Conservation (phyloP, 1,140 invertebrate species). For the Trachymyrmex septentrionalis region DNA sequence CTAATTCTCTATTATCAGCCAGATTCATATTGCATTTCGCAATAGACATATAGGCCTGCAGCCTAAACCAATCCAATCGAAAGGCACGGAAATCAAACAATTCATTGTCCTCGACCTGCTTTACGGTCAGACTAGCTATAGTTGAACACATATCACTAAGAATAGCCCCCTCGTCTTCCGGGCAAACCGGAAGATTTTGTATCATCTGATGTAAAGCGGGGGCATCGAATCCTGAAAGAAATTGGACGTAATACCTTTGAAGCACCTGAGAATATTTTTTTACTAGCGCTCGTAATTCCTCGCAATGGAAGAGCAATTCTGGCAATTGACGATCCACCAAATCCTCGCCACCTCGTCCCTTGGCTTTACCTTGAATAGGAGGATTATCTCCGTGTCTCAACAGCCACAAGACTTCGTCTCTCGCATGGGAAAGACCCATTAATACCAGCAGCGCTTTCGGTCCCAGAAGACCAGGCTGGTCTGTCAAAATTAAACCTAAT, state of each 20-base stretch:
- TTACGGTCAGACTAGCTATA: constrained; percentile 95
- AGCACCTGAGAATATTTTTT: constrained; percentile 98
- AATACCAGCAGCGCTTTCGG: constrained; percentile 99
- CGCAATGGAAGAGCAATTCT: constrained; percentile 99
- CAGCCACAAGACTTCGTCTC: constrained; percentile 99
- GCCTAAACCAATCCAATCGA: constrained; percentile 98
- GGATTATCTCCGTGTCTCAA: constrained; percentile 98
- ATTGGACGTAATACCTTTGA: constrained; percentile 99
- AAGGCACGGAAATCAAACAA: constrained; percentile 98
- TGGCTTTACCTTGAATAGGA: constrained; percentile 93
- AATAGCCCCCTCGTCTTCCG: constrained; percentile 98
- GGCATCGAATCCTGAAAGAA: constrained; percentile 98
- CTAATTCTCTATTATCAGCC: constrained; percentile 95
- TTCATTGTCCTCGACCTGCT: constrained; percentile 99
- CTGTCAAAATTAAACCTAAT: constrained; percentile 97
- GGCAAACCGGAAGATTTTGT: constrained; percentile 93
- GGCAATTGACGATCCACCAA: constrained; percentile 97
- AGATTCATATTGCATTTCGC: constrained; percentile 93
- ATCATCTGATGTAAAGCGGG: constrained; percentile 96
- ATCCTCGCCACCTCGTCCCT: constrained; percentile 95
- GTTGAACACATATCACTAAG: constrained; percentile 97
- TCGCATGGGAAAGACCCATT: constrained; percentile 97
- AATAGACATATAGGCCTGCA: constrained; percentile 98
- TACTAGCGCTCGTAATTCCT: constrained; percentile 97
- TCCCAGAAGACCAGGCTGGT: constrained; percentile 98